Conservation (phyloP, 2,113 vertebrate genomes). For the Cryptotis parvus region DNA sequence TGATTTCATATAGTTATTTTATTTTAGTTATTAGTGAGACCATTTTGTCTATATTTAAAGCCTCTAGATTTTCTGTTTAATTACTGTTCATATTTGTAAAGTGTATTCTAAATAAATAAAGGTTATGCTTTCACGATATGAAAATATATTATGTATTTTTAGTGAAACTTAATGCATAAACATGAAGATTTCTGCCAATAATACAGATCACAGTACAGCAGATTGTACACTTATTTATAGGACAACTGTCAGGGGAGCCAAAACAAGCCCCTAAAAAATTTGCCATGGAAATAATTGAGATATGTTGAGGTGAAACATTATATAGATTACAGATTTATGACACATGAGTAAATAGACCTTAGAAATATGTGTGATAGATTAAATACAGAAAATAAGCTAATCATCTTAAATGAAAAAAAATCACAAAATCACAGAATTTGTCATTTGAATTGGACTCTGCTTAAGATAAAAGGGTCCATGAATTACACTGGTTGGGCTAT, state of each 20-base stretch:
- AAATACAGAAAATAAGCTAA: background rate
- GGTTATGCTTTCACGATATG: conserved; percentile 40
- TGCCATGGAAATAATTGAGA: conserved; percentile 31
- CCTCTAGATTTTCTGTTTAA: background rate
- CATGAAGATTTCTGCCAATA: conserved; percentile 68
- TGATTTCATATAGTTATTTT: conserved; percentile 1
- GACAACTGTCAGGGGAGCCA: conserved; percentile 37
- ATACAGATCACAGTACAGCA: conserved; percentile 52
- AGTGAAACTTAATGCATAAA: conserved; percentile 54
- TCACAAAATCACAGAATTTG: background rate
- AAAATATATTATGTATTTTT: conserved; percentile 62
- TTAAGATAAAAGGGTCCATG: background rate
- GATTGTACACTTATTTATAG: conserved; percentile 67
- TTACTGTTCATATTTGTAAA: background rate
- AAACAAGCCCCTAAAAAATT: conserved; percentile 46
- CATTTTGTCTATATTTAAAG: conserved; percentile 11
- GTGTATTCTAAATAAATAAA: conserved; percentile 35
- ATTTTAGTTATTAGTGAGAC: background rate
- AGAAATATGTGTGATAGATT: background rate
- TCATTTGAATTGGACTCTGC: background rate
- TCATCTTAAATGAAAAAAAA: background rate
- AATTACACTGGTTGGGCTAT: background rate
- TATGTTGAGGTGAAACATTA: background rate
- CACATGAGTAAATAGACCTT: background rate
- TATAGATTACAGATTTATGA: background rate